Evolutionary conservation across 2,797 vertebrate genomes (phyloP), one percentile per base, ranked within the genome.

Genomic region (Nothura maculosa): DNA sequence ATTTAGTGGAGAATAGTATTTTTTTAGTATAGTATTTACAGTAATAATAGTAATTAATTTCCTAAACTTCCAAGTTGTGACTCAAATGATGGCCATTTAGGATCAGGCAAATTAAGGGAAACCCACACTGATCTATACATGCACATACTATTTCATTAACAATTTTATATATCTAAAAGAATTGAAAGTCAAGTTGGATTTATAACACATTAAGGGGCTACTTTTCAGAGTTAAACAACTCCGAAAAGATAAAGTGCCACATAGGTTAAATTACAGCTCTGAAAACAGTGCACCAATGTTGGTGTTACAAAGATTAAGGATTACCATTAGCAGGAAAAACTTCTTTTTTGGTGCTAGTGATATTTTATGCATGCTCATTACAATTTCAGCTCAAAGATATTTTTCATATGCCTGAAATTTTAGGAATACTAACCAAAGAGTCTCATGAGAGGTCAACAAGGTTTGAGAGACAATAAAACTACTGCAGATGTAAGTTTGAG

Each of bases 131-230:
- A 82, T 60, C 28, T 50, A 42, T 19, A n/a, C 0, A 4, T 7
- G 43, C 17, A 36, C 1, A 22, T 14, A 21, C 10, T 3, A 60
- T 10, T 92, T 69, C 28, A 58, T 55, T 42, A 91, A 89, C 9
- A 76, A 62, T 50, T 76, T 27, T 0, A 0, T 27, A 18, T 5
- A 11, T 32, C 81, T 62, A 62, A 79, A 92, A 48, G 55, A 79
- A 40, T 7, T 4, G 32, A 62, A 90, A 17, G 21, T 40, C 16
- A 22, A 85, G 25, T 25, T 66, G 20, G 28, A 52, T 57, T 48
- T 12, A 34, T 7, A 67, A 82, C 0, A 6, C 15, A 61, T 24
- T 47, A 43, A 10, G 18, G 17, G 0, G 0, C 48, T 60, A 34
- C 34, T 77, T 70, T 79, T 70, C 66, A 83, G 19, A 3, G 10